Evolutionary conservation across 2,888 invertebrate genomes (phyloP).

Genomic region (Drosophila putrida): DNA sequence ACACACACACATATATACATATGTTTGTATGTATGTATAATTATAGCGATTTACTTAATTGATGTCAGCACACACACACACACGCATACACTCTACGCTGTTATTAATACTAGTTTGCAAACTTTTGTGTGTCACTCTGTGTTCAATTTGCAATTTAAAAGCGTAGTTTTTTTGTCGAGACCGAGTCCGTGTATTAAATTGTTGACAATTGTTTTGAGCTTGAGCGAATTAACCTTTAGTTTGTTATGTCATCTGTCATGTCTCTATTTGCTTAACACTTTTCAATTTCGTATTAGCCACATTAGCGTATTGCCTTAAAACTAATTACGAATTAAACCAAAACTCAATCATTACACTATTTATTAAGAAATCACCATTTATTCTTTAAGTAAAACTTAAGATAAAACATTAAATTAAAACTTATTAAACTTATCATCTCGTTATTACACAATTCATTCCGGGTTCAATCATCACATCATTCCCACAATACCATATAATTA

Average conservation of each 20-base stretch:
- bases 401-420: no score
- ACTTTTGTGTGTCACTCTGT: conserved; percentile 49
- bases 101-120: conserved; percentile 59
- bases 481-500: not conserved
- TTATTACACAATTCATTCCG: not conserved
- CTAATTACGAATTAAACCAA: conserved; percentile 1
- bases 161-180: conserved; percentile 43
- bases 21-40: conserved; percentile 30
- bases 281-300: not conserved
- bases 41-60: conserved; percentile 76
- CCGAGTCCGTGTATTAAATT: conserved; percentile 61
- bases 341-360: conserved; percentile 1
- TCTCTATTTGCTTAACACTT: conserved; percentile 33
- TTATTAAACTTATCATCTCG: not conserved
- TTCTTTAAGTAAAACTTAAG: no score
- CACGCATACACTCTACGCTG: conserved; percentile 42
- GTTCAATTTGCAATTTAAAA: conserved; percentile 64
- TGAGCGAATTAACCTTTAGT: conserved; percentile 76
- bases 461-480: conserved; percentile 6
- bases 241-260: conserved; percentile 68
- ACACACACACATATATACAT: not conserved
- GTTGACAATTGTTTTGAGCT: conserved; percentile 80
- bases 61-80: conserved; percentile 63
- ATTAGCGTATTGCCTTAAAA: not conserved
- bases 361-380: not conserved